Evolutionary conservation across 2,113 vertebrate genomes (phyloP).

Genomic region (Stercorarius parasiticus): DNA sequence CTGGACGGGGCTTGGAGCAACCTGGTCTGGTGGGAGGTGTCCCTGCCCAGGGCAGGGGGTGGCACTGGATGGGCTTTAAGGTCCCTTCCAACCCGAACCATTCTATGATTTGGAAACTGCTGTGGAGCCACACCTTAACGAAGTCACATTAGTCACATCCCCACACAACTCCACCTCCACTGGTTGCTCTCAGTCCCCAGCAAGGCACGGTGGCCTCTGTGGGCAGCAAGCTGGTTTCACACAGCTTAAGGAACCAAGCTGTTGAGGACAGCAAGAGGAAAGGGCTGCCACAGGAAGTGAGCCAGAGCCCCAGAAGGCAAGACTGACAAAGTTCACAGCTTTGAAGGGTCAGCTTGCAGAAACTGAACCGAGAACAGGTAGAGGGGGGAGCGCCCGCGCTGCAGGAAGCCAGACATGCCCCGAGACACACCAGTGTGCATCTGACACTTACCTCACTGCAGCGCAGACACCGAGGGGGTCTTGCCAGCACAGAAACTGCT

Average conservation of each 20-base stretch:
- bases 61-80: neutral
- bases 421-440: neutral
- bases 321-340: neutral
- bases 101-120: neutral
- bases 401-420: neutral
- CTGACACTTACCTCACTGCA: neutral
- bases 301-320: slow-evolving; percentile 67
- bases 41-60: neutral
- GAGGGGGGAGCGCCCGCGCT: neutral
- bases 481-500: neutral
- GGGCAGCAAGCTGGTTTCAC: neutral
- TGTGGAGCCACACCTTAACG: neutral
- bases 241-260: neutral
- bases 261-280: neutral
- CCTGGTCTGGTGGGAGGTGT: neutral
- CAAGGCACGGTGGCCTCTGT: neutral
- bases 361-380: neutral
- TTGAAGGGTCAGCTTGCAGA: neutral
- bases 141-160: neutral
- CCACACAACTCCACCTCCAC: neutral
- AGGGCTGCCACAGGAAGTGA: slow-evolving; percentile 70
- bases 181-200: neutral
- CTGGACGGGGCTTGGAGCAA: neutral
- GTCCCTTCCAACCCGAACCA: neutral
- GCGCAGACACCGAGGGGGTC: neutral